Percentiles rank a stretch among this genome's conserved stretches.
phyloP scores from a whole-genome alignment of 1,140 invertebrate species.

The Drosophila melanogaster region Release_6_plus_ISO1_MT NT_033777.3:24716501-24717000 shows the following conservation, averaged over 20 bases:
- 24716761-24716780: slow-evolving; percentile 58
- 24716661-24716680: slow-evolving; percentile 67
- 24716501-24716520: slow-evolving; percentile 71
- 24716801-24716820: slow-evolving; percentile 58
- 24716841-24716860: slow-evolving; percentile 51
- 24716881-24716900: slow-evolving; percentile 53
- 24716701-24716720: slow-evolving; percentile 53
- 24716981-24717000: slow-evolving; percentile 68
- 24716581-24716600: slow-evolving; percentile 69
- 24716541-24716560: slow-evolving; percentile 49
- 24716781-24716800: slow-evolving; percentile 56
- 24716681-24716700: slow-evolving; percentile 63
- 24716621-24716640: slow-evolving; percentile 76
- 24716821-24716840: slow-evolving; percentile 58
- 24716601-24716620: slow-evolving; percentile 70
- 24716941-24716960: slow-evolving; percentile 35
- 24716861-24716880: slow-evolving; percentile 45
- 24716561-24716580: slow-evolving; percentile 81
- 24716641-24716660: slow-evolving; percentile 65
- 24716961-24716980: slow-evolving; percentile 47
- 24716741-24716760: slow-evolving; percentile 50
- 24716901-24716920: slow-evolving; percentile 46
- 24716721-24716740: slow-evolving; percentile 57
- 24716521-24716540: slow-evolving; percentile 56
- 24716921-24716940: slow-evolving; percentile 36